These are phyloP conservation scores for Philopedon plagiatum DNA, from an alignment of 2,888 invertebrate species.

Conservation along the genomic window DNA sequence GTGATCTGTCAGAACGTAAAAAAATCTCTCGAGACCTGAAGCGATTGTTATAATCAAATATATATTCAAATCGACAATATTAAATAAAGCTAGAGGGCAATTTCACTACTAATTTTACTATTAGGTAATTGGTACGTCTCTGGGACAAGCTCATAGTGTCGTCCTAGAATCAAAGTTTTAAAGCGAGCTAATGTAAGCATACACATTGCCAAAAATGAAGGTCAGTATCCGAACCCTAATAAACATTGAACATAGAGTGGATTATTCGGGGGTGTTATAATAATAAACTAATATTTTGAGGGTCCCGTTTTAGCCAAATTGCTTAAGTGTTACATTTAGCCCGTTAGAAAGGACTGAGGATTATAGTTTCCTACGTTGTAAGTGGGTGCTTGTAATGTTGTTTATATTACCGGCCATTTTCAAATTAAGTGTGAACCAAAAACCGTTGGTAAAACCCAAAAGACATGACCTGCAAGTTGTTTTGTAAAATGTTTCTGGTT, in stretches of 20 bases:
- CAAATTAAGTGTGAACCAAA: neutral
- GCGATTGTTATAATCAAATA: too few relatives aligned
- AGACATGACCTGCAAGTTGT: constrained; percentile 6
- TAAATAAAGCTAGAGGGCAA: too few relatives aligned
- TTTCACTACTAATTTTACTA: too few relatives aligned
- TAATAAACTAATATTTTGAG: constrained; percentile 47
- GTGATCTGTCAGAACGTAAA: too few relatives aligned
- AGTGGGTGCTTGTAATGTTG: neutral
- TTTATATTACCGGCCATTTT: constrained; percentile 10
- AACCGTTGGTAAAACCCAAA: neutral
- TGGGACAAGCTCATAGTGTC: neutral
- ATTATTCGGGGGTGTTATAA: constrained; percentile 42
- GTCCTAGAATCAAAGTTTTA: constrained; percentile 16
- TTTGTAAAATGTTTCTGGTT: neutral
- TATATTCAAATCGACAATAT: too few relatives aligned
- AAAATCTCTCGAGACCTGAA: too few relatives aligned
- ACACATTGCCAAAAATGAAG: constrained; percentile 34
- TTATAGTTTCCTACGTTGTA: constrained; percentile 14
- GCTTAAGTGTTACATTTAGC: constrained; percentile 27
- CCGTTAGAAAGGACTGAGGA: constrained; percentile 22
- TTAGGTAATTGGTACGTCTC: neutral
- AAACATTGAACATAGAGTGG: constrained; percentile 36
- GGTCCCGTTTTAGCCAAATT: constrained; percentile 35
- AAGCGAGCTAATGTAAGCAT: constrained; percentile 18
- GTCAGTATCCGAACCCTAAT: constrained; percentile 41